Percentiles rank a stretch among this genome's conserved stretches.
These are phyloP conservation scores for Dusona sp. DNA, from an alignment of 2,888 invertebrate genomes.

Conservation along the genomic window DNA sequence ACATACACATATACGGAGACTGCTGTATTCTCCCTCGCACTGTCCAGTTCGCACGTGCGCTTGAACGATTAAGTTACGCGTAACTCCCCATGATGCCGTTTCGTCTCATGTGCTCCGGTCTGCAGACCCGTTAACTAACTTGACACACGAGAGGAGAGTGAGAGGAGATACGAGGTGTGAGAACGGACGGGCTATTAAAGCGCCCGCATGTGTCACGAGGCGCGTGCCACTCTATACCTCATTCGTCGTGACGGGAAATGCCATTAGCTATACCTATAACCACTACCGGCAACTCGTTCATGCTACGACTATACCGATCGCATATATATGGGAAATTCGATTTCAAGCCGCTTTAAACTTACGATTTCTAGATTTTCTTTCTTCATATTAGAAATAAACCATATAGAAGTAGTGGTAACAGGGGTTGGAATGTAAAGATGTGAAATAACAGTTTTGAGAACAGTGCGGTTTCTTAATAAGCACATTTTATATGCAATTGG, in stretches of 20 bases:
- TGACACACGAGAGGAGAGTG: slow-evolving; percentile 57
- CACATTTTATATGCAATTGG: no score
- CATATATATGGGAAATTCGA: slow-evolving; percentile 9
- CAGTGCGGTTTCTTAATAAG: no score
- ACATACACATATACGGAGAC: background rate
- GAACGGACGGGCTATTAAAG: slow-evolving; percentile 59
- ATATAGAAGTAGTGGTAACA: background rate
- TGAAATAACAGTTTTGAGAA: no score
- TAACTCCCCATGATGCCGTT: slow-evolving; percentile 45
- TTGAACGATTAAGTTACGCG: slow-evolving; percentile 57
- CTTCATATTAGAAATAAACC: background rate
- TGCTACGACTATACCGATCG: slow-evolving; percentile 11
- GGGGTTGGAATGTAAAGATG: no score
- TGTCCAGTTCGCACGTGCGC: slow-evolving; percentile 60
- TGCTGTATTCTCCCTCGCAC: slow-evolving; percentile 15
- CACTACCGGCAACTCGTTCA: slow-evolving; percentile 38
- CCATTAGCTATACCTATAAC: slow-evolving; percentile 45
- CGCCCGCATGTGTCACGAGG: slow-evolving; percentile 53
- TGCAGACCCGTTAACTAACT: slow-evolving; percentile 58
- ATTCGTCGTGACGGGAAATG: slow-evolving; percentile 47
- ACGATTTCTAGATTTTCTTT: background rate
- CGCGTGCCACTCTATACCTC: slow-evolving; percentile 52
- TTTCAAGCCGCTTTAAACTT: background rate
- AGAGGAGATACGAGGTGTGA: slow-evolving; percentile 41
- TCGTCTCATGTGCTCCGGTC: slow-evolving; percentile 33